These are phyloP conservation scores for Papilio xuthus DNA, from an alignment of 1,140 invertebrate species.

Conservation along the genomic window DNA sequence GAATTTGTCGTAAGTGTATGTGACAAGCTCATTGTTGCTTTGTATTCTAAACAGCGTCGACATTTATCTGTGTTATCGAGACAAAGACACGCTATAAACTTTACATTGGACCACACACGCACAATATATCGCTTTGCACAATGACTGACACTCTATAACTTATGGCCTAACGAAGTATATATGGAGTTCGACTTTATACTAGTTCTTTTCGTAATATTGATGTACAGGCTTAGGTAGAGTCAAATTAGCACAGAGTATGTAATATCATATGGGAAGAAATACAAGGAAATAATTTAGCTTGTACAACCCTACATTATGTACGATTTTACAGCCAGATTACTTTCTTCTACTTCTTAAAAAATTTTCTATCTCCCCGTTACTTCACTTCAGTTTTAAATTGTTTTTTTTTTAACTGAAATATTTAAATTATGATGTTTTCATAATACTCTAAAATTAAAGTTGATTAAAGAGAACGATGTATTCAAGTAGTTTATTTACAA, in stretches of 20 bases:
- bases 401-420: not conserved
- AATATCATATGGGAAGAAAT: too few relatives aligned
- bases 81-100: slow-evolving; percentile 76
- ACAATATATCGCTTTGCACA: slow-evolving; percentile 75
- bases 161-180: slow-evolving; percentile 69
- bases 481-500: not conserved
- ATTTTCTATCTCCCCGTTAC: not conserved
- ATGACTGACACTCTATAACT: slow-evolving; percentile 72
- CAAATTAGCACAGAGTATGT: too few relatives aligned
- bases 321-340: slow-evolving; percentile 40
- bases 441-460: not conserved
- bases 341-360: not conserved
- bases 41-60: slow-evolving; percentile 69
- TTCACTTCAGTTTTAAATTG: not conserved
- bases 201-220: slow-evolving; percentile 62
- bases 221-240: slow-evolving; percentile 41
- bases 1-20: slow-evolving; percentile 71
- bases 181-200: slow-evolving; percentile 61
- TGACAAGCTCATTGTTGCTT: slow-evolving; percentile 70
- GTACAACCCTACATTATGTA: not conserved
- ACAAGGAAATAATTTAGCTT: not conserved
- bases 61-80: slow-evolving; percentile 80
- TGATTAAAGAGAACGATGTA: not conserved
- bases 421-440: not conserved
- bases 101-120: slow-evolving; percentile 80